These are phyloP conservation scores for Orthosia cruda DNA, from an alignment of 2,888 invertebrate species.

Conservation along the genomic window DNA sequence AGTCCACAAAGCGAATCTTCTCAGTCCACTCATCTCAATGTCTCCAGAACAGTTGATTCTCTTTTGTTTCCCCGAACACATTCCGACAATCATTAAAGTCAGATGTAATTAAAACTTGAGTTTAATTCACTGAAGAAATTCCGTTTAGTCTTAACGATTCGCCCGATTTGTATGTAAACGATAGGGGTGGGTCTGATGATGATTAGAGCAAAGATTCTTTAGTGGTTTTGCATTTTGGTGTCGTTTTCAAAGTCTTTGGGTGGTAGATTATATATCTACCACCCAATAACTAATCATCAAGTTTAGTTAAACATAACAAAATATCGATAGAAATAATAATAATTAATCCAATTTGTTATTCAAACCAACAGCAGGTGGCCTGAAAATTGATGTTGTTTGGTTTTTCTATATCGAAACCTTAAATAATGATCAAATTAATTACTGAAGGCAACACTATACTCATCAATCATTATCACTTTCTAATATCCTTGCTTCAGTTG, in stretches of 20 bases:
- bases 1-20: background rate
- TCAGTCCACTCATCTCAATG: slow-evolving; percentile 21
- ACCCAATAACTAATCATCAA: too few species aligned
- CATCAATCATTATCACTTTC: slow-evolving; percentile 48
- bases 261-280: background rate
- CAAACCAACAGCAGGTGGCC: too few species aligned
- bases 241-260: background rate
- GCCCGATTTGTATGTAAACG: slow-evolving; percentile 55
- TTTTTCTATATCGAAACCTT: background rate
- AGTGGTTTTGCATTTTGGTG: background rate
- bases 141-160: slow-evolving; percentile 49
- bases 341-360: background rate
- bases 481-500: slow-evolving; percentile 18
- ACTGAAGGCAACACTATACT: slow-evolving; percentile 26
- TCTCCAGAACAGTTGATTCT: slow-evolving; percentile 32
- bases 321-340: too few species aligned
- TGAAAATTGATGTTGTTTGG: too few species aligned
- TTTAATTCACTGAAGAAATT: slow-evolving; percentile 59
- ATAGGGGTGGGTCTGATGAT: background rate
- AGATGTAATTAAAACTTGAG: slow-evolving; percentile 64
- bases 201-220: background rate
- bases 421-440: slow-evolving; percentile 12
- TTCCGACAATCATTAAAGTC: slow-evolving; percentile 60
- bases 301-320: too few species aligned
- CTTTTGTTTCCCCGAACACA: slow-evolving; percentile 57